A percentile compares a stretch with the other conserved stretches of the same genome.
Evolutionary conservation across 2,113 vertebrate species (phyloP).

Genomic region (Clarias gariepinus): DNA sequence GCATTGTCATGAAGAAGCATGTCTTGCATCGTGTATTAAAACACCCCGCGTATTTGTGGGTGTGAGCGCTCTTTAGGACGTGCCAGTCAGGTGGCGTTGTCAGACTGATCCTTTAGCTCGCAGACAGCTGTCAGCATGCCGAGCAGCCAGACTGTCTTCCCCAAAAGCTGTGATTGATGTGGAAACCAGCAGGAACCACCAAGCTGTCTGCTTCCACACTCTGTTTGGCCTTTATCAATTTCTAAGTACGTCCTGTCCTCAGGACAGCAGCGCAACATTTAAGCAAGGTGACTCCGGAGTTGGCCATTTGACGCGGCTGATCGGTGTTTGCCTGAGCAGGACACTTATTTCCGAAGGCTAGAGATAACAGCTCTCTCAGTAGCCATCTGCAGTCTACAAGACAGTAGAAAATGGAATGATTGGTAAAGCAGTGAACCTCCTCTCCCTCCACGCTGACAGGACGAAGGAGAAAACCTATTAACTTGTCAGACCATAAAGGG

Average conservation of each 20-base stretch:
- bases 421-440: slow-evolving; percentile 33
- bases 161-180: slow-evolving; percentile 48
- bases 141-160: slow-evolving; percentile 31
- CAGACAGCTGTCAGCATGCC: slow-evolving; percentile 51
- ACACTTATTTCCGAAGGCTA: slow-evolving; percentile 45
- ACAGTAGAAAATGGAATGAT: slow-evolving; percentile 55
- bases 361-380: slow-evolving; percentile 57
- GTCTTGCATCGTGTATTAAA: not conserved
- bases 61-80: slow-evolving; percentile 20
- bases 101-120: slow-evolving; percentile 53
- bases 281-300: slow-evolving; percentile 33
- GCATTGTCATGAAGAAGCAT: not conserved
- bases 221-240: slow-evolving; percentile 46
- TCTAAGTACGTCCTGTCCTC: slow-evolving; percentile 37
- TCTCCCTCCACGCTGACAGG: slow-evolving; percentile 38
- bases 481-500: slow-evolving; percentile 53
- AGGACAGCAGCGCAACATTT: slow-evolving; percentile 42
- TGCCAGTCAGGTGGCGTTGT: slow-evolving; percentile 51
- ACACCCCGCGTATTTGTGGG: not conserved
- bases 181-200: slow-evolving; percentile 39
- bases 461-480: slow-evolving; percentile 46
- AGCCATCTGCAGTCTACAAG: slow-evolving; percentile 52
- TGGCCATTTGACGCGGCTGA: slow-evolving; percentile 35
- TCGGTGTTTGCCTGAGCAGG: slow-evolving; percentile 51
- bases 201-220: slow-evolving; percentile 45